These are phyloP conservation scores for Dendroctonus valens DNA, from an alignment of 1,140 invertebrate species.

Conservation along the genomic window DNA sequence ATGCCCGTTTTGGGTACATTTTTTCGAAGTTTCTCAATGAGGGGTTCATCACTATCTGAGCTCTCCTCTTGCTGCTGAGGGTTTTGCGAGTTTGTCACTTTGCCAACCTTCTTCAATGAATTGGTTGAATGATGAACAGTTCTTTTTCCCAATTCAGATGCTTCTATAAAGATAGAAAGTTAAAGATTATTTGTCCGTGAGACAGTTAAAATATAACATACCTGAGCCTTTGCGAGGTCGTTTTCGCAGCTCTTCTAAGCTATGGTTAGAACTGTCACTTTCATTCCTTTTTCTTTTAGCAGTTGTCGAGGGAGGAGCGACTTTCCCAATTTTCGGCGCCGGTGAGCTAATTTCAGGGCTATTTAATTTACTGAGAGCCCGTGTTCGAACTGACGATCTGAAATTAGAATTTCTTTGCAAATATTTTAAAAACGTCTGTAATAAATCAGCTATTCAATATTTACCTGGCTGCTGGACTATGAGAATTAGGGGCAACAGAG, in stretches of 20 bases:
- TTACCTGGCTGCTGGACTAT: conserved; percentile 44
- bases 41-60: conserved; percentile 76
- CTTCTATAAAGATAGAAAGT: conserved; percentile 18
- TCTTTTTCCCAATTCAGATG: conserved; percentile 19
- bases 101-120: conserved; percentile 27
- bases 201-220: conserved; percentile 13
- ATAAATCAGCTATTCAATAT: neutral
- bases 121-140: neutral
- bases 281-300: conserved; percentile 72
- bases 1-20: conserved; percentile 34
- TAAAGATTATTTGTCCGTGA: too few relatives aligned
- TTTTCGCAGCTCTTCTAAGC: conserved; percentile 54
- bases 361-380: conserved; percentile 68
- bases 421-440: conserved; percentile 3
- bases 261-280: conserved; percentile 69
- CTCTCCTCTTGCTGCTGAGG: conserved; percentile 54
- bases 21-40: conserved; percentile 69
- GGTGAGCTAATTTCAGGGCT: conserved; percentile 64
- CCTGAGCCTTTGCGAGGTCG: conserved; percentile 58
- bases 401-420: conserved; percentile 2
- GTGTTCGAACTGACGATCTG: conserved; percentile 57
- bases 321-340: conserved; percentile 32
- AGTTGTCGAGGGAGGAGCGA: conserved; percentile 39
- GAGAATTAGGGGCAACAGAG: conserved; percentile 38
- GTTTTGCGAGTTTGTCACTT: conserved; percentile 14